These are phyloP conservation scores for Nemoura dubitans DNA, from an alignment of 2,888 invertebrate genomes.

Conservation along the genomic window DNA sequence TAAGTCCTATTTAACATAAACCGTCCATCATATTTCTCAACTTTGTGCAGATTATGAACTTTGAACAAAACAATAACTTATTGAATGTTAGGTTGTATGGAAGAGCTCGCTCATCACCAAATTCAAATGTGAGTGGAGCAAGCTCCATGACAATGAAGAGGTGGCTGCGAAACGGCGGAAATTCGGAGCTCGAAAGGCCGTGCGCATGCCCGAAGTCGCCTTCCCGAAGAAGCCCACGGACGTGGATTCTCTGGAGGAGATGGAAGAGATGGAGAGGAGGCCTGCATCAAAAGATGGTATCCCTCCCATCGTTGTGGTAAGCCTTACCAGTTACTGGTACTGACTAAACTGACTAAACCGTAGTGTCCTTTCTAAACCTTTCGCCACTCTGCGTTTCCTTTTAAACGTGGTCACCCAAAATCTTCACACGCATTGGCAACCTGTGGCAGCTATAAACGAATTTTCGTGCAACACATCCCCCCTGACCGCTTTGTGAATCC, in stretches of 20 bases:
- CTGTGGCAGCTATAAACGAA: background rate
- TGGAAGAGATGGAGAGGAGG: background rate
- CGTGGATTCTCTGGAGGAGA: background rate
- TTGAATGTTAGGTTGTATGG: background rate
- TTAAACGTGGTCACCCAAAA: background rate
- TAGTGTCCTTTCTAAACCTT: background rate
- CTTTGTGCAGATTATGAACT: background rate
- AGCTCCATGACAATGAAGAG: background rate
- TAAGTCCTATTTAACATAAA: background rate
- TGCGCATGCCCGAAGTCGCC: background rate
- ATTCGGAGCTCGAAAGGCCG: background rate
- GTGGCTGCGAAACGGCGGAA: background rate
- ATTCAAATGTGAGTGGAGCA: background rate
- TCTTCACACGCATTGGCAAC: background rate
- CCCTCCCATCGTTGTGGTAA: background rate
- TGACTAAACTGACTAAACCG: background rate
- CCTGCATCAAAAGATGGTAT: background rate
- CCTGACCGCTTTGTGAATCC: background rate
- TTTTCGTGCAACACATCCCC: background rate
- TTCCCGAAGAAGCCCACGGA: background rate
- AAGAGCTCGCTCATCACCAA: background rate
- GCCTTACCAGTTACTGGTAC: background rate
- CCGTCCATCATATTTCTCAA: background rate
- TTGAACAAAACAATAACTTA: slow-evolving; percentile 12
- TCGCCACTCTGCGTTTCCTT: background rate